Evolutionary conservation across 2,113 vertebrate species (phyloP).

Genomic region (Himantopus leucocephalus): DNA sequence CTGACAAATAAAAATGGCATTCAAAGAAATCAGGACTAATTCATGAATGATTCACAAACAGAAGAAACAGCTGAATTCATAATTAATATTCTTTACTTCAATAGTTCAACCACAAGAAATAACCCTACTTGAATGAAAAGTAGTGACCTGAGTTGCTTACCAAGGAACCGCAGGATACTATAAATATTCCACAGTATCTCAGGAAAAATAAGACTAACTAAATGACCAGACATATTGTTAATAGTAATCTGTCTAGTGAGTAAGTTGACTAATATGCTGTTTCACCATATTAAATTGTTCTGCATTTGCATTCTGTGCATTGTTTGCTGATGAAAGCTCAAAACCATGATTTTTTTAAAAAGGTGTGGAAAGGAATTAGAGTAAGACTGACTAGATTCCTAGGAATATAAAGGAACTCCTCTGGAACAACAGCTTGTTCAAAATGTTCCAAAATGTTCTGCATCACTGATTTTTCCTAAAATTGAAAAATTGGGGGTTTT

Average conservation of each 20-base stretch:
- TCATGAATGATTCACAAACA: conserved; percentile 46
- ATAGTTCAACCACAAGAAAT: neutral
- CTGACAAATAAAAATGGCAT: conserved; percentile 16
- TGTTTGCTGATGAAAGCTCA: neutral
- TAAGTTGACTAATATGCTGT: neutral
- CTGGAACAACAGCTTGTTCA: neutral
- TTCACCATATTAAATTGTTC: neutral
- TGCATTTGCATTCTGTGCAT: neutral
- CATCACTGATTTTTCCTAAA: neutral
- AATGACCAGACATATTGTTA: neutral
- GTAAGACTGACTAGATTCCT: neutral
- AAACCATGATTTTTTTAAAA: neutral
- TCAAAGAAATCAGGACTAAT: neutral
- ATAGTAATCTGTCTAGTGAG: neutral
- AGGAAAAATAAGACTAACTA: neutral
- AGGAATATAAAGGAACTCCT: neutral
- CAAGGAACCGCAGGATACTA: neutral
- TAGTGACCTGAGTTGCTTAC: neutral
- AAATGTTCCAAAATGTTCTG: neutral
- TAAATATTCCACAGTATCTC: neutral
- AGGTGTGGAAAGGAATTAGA: neutral
- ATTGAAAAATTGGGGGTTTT: accelerated
- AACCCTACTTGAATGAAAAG: neutral
- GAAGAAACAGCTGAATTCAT: neutral
- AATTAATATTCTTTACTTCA: conserved; percentile 32